Evolutionary conservation across 2,797 vertebrate species (phyloP).

Genomic region (Argentina silus): DNA sequence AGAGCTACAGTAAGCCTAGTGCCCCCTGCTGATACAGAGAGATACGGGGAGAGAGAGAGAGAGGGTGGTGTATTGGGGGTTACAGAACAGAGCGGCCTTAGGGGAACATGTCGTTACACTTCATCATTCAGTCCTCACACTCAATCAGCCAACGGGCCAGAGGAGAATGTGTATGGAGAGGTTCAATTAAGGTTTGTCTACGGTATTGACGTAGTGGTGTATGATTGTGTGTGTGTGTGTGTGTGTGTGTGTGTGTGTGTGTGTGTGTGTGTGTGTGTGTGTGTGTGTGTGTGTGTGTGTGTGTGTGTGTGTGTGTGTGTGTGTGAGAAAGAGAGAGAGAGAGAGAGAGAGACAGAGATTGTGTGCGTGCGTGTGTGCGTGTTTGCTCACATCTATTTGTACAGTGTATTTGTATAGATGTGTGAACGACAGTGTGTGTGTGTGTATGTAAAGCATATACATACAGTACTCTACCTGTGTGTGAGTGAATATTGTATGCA

Average conservation of each 20-base stretch:
- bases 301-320: slow-evolving; percentile 37
- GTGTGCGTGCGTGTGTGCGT: slow-evolving; percentile 37
- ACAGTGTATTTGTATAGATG: slow-evolving; percentile 74
- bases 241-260: slow-evolving; percentile 17
- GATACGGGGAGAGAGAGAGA: background rate
- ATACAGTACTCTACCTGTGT: slow-evolving; percentile 38
- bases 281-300: slow-evolving; percentile 48
- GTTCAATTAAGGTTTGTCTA: slow-evolving; percentile 72
- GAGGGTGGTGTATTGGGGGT: slow-evolving; percentile 56
- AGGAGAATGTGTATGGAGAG: slow-evolving; percentile 73
- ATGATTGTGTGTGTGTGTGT: slow-evolving; percentile 53
- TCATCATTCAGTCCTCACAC: slow-evolving; percentile 73
- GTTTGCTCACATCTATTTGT: slow-evolving; percentile 68
- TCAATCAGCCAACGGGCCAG: slow-evolving; percentile 74
- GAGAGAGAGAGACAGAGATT: slow-evolving; percentile 41
- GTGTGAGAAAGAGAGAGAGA: slow-evolving; percentile 34
- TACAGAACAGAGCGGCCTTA: slow-evolving; percentile 81
- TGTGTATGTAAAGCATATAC: slow-evolving; percentile 52
- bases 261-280: slow-evolving; percentile 37
- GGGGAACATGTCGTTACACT: slow-evolving; percentile 73
- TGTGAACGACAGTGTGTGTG: slow-evolving; percentile 51
- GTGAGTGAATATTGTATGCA: slow-evolving; percentile 60
- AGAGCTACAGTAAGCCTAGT: background rate
- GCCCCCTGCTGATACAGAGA: background rate
- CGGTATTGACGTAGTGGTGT: slow-evolving; percentile 62